Conservation (phyloP, 2,797 vertebrate genomes). For the Lophius americanus region DNA sequence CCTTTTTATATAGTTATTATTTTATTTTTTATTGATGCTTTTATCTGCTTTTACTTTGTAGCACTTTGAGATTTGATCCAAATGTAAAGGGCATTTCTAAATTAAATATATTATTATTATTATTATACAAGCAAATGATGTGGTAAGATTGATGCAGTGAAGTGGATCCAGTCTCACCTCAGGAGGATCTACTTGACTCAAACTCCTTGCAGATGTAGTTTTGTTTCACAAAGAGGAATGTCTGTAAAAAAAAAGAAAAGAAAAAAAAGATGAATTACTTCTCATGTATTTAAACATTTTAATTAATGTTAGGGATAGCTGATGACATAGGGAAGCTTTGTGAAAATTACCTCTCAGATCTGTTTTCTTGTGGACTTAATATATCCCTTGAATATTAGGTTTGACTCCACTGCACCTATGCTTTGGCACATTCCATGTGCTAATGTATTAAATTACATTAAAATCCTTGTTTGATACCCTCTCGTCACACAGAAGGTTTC, state of each 20-base stretch:
- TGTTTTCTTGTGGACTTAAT: not conserved
- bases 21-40: too few relatives aligned
- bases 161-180: conserved; percentile 12
- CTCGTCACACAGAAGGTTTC: conserved; percentile 4
- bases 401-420: not conserved
- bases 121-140: not conserved
- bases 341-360: not conserved
- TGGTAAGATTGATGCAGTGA: not conserved
- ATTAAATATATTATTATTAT: too few relatives aligned
- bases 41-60: too few relatives aligned
- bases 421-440: not conserved
- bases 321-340: not conserved
- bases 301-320: too few relatives aligned
- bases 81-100: too few relatives aligned
- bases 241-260: too few relatives aligned
- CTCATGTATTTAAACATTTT: not conserved
- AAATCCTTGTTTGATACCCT: not conserved
- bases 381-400: not conserved
- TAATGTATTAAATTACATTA: conserved; percentile 1
- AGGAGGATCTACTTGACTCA: conserved; percentile 3
- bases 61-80: too few relatives aligned
- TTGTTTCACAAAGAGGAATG: not conserved
- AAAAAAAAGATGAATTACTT: not conserved
- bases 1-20: too few relatives aligned
- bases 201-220: conserved; percentile 3